Conservation (phyloP, 2,888 invertebrate genomes). For the Elysia crispata region DNA sequence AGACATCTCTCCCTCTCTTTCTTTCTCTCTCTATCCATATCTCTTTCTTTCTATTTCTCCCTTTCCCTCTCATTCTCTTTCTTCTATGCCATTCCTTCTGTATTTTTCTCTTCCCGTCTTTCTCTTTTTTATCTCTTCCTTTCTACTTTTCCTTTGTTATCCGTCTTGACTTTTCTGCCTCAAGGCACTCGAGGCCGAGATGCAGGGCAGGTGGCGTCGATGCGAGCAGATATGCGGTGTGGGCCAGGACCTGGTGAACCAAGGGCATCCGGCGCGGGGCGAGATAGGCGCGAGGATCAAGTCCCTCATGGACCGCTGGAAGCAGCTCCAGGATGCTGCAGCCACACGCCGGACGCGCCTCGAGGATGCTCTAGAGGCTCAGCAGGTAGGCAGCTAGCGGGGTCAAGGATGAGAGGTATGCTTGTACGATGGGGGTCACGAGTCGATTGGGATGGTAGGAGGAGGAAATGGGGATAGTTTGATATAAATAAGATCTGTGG, state of each 20-base stretch:
- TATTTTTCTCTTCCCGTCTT: too few relatives aligned
- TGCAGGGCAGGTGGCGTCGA: slow-evolving; percentile 81
- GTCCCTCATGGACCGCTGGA: slow-evolving; percentile 91
- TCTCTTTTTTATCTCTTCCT: too few relatives aligned
- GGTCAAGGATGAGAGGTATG: too few relatives aligned
- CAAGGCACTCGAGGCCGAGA: slow-evolving; percentile 85
- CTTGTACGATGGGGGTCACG: too few relatives aligned
- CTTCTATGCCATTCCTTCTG: too few relatives aligned
- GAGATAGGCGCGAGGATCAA: slow-evolving; percentile 91
- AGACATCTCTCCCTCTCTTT: too few relatives aligned
- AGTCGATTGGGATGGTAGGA: too few relatives aligned
- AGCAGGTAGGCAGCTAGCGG: slow-evolving; percentile 86
- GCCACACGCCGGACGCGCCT: slow-evolving; percentile 82
- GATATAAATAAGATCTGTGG: too few relatives aligned
- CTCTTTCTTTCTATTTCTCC: too few relatives aligned
- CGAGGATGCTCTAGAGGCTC: slow-evolving; percentile 93
- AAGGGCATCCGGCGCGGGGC: slow-evolving; percentile 87
- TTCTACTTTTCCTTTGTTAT: too few relatives aligned
- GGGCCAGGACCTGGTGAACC: slow-evolving; percentile 87
- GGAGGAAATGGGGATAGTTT: too few relatives aligned
- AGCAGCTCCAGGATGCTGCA: slow-evolving; percentile 89
- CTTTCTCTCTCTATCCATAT: too few relatives aligned
- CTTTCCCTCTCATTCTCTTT: background rate
- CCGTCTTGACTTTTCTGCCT: background rate
- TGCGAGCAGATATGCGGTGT: slow-evolving; percentile 81